A percentile compares a stretch with the other conserved stretches of the same genome.
phyloP scores from a whole-genome alignment of 2,888 invertebrate genomes.

The Aradus depressus region DNA sequence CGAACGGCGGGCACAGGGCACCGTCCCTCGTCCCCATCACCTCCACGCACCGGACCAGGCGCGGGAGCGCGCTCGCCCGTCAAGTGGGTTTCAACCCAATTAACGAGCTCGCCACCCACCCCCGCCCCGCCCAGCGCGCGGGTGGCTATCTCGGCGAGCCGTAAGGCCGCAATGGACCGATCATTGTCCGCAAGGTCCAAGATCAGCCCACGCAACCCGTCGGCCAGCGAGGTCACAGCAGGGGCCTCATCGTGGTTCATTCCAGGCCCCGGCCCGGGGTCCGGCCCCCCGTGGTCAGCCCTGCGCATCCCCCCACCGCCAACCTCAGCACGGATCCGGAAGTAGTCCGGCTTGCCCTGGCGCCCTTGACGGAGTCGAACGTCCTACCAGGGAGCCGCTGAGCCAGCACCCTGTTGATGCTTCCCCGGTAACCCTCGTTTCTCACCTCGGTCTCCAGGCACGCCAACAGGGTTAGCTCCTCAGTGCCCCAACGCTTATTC shows the following conservation, averaged over 20 bases:
- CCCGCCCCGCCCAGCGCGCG: not conserved
- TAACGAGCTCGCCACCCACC: not conserved
- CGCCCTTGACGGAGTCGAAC: constrained; percentile 1
- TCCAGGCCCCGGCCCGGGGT: too few species aligned
- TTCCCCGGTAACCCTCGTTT: not conserved
- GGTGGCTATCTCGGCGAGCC: not conserved
- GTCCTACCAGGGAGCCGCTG: not conserved
- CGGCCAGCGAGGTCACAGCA: not conserved
- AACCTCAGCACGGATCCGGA: not conserved
- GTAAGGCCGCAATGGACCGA: not conserved
- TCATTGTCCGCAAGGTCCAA: not conserved
- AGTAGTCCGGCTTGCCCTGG: not conserved
- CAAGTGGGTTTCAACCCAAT: constrained; percentile 1
- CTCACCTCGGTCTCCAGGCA: not conserved
- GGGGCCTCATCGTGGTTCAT: not conserved
- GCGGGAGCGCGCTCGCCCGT: too few species aligned
- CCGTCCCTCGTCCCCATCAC: not conserved
- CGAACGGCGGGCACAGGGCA: too few species aligned
- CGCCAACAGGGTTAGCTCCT: constrained; percentile 4
- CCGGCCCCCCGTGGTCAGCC: too few species aligned
- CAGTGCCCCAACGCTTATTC: not conserved
- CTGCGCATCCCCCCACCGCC: too few species aligned
- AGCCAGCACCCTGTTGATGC: not conserved
- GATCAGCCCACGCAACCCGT: not conserved
- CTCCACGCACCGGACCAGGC: not conserved